A percentile compares a stretch with the other conserved stretches of the same genome.
Evolutionary conservation across 2,888 invertebrate genomes (phyloP).

Genomic region (Chromoteleia sp.): DNA sequence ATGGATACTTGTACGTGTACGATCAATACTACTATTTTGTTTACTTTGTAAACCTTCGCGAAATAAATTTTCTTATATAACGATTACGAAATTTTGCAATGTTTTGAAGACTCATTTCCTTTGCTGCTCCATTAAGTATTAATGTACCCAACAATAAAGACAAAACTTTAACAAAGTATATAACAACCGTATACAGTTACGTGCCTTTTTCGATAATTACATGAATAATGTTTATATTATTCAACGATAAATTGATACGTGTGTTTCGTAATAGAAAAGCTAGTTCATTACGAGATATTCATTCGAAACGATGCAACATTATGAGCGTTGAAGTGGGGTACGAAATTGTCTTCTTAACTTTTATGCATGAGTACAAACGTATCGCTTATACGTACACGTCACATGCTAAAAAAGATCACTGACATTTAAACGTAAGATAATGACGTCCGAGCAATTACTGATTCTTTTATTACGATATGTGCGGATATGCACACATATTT

Average conservation of each 20-base stretch:
- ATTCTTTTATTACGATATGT: constrained; percentile 55
- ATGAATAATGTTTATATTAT: constrained; percentile 50
- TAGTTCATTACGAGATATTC: constrained; percentile 62
- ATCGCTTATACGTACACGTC: constrained; percentile 36
- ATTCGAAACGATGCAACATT: constrained; percentile 56
- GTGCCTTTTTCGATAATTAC: constrained; percentile 57
- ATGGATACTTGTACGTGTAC: no score
- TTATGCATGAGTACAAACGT: constrained; percentile 27
- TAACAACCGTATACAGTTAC: constrained; percentile 45
- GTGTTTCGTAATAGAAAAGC: constrained; percentile 58
- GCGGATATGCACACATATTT: constrained; percentile 25
- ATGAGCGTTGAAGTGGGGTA: no score
- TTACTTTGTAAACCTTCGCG: background rate
- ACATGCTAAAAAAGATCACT: constrained; percentile 74
- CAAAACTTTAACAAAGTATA: constrained; percentile 37
- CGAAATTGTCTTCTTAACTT: constrained; percentile 53
- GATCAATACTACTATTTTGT: no score
- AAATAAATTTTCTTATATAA: constrained; percentile 16
- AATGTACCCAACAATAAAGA: constrained; percentile 31
- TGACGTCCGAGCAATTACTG: constrained; percentile 75
- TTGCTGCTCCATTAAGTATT: constrained; percentile 2
- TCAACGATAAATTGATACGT: constrained; percentile 46
- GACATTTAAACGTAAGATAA: constrained; percentile 79
- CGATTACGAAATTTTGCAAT: constrained; percentile 7
- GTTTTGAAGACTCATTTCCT: no score